Evolutionary conservation across 1,140 invertebrate genomes (phyloP).

Genomic region (Anastrepha ludens): DNA sequence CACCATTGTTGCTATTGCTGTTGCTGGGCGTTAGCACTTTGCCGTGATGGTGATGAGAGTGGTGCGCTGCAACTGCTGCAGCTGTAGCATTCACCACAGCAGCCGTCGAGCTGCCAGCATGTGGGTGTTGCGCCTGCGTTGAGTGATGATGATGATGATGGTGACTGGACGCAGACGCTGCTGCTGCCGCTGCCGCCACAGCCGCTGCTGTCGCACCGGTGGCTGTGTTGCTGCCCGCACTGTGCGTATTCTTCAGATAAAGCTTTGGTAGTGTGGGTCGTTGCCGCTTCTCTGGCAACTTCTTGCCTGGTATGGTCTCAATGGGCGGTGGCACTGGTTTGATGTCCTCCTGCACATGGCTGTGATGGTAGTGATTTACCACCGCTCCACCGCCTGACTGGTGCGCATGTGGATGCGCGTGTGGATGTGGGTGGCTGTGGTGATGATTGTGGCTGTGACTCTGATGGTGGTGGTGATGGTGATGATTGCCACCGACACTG

Average conservation of each 20-base stretch:
- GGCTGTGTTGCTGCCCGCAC: slow-evolving; percentile 65
- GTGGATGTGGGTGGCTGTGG: slow-evolving; percentile 61
- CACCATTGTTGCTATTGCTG: slow-evolving; percentile 73
- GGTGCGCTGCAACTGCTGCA: slow-evolving; percentile 60
- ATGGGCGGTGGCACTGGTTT: slow-evolving; percentile 92
- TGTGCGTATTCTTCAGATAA: slow-evolving; percentile 82
- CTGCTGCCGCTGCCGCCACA: slow-evolving; percentile 57
- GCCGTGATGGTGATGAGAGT: slow-evolving; percentile 62
- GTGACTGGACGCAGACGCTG: background rate
- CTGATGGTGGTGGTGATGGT: slow-evolving; percentile 59
- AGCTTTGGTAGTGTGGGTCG: slow-evolving; percentile 82
- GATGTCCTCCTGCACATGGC: slow-evolving; percentile 77
- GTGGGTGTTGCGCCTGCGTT: slow-evolving; percentile 9
- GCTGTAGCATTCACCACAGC: slow-evolving; percentile 64
- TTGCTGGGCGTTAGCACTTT: slow-evolving; percentile 72
- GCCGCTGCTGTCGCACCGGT: slow-evolving; percentile 61
- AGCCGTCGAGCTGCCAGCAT: background rate
- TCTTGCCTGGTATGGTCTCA: slow-evolving; percentile 91
- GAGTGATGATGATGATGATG: slow-evolving; percentile 54
- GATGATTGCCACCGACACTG: slow-evolving; percentile 59
- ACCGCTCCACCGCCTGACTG: slow-evolving; percentile 69
- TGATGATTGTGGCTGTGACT: slow-evolving; percentile 58
- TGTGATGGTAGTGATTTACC: slow-evolving; percentile 75
- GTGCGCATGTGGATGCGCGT: slow-evolving; percentile 55
- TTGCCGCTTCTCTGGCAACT: slow-evolving; percentile 78